Base-by-base conservation (phyloP, 2,888 invertebrate species). In the Colletes collaris region DNA sequence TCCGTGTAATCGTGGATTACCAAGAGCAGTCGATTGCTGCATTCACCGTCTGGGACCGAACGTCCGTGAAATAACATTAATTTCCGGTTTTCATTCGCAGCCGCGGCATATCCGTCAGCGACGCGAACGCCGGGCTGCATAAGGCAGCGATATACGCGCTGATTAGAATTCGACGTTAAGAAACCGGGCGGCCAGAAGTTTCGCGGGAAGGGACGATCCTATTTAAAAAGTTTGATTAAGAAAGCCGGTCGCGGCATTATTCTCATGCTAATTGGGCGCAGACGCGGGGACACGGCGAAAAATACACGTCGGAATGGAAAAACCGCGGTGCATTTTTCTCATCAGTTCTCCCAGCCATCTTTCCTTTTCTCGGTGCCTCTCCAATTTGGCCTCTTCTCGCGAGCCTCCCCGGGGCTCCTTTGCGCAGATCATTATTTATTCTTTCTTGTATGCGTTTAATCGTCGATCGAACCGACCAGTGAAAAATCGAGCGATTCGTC, bases 221-320 rank as follows among this genome's bases (percentile, higher is more conserved):
- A 92, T 93, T 92, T 92, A 91, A 93, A 87, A 93, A 93, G 92
- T 93, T 93, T 92, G 92, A 92, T 93, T 93, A 92, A 92, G 91
- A 92, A 90, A 90, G 85, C 89, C 69, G 75, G 58, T 84, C 8
- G 27, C 70, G 82, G 85, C 79, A 92, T 92, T 91, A 92, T 93
- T 92, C 92, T 92, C 90, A 93, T 93, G 93, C 90, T 92, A 93
- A 93, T 93, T 93, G 91, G 89, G 87, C 89, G 87, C 87, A 86
- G 82, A 84, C 84, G 81, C 75, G 78, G 60, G 44, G 81, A 82
- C 84, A 79, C 85, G 76, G 83, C 83, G 86, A 86, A 87, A 90
- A 92, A 90, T 90, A 90, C 80, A 77, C 90, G 89, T 88, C 88
- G 85, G 87, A 87, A 77, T 76, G 82, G 85, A 76, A 79, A 64